phyloP scores from a whole-genome alignment of 2,113 vertebrate genomes.

The Psilopogon haemacephalus region DNA sequence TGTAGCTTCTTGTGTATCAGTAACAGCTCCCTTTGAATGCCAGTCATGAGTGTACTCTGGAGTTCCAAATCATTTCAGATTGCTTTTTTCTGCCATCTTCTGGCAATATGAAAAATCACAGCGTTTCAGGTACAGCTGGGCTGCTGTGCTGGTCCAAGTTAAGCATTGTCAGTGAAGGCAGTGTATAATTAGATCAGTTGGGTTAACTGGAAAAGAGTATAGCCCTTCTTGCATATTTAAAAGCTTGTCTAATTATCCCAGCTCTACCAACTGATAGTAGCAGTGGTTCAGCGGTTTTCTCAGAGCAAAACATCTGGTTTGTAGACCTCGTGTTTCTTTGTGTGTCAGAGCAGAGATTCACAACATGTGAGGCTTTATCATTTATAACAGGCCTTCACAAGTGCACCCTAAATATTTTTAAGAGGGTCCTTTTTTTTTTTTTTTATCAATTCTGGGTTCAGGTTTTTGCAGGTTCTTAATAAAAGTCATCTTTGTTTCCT shows the following conservation, averaged over 20 bases:
- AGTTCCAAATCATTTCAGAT: background rate
- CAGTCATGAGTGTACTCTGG: rapidly evolving
- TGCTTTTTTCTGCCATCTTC: constrained; percentile 64
- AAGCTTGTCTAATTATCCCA: background rate
- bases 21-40: background rate
- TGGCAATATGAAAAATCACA: constrained; percentile 31
- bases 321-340: background rate
- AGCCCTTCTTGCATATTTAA: background rate
- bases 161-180: background rate
- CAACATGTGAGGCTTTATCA: background rate
- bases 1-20: background rate
- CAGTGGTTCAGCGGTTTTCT: background rate
- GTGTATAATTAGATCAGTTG: background rate
- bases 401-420: background rate
- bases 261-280: background rate
- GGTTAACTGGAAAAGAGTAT: background rate
- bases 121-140: background rate
- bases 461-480: background rate
- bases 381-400: background rate
- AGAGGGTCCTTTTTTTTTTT: background rate
- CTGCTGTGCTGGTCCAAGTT: background rate
- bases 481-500: background rate
- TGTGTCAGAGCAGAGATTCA: background rate
- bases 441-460: background rate
- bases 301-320: background rate